Percentiles rank a stretch among this genome's conserved stretches.
Conservation (phyloP, 2,888 invertebrate species). For the Shargacucullia verbasci region DNA sequence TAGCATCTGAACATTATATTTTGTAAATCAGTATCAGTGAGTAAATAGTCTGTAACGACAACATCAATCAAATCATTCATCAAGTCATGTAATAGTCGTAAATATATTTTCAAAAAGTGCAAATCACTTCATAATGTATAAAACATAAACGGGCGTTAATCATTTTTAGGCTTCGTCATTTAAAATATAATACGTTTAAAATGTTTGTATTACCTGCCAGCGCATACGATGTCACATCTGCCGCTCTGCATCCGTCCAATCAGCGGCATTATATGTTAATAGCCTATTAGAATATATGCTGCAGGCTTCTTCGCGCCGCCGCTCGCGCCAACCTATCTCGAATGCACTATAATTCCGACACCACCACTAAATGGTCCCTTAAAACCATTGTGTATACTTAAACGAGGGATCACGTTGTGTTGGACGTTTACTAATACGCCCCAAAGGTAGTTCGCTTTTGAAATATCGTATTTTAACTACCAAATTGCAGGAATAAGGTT, state of each 20-base stretch:
- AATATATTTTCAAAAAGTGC: too few species aligned
- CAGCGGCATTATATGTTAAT: constrained; percentile 90
- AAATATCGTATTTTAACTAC: constrained; percentile 47
- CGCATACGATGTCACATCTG: constrained; percentile 78
- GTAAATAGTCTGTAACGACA: too few species aligned
- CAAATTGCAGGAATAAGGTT: constrained; percentile 36
- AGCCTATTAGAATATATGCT: constrained; percentile 88
- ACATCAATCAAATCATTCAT: too few species aligned
- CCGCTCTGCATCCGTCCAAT: constrained; percentile 89
- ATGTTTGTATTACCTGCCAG: constrained; percentile 67
- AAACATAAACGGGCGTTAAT: too few species aligned
- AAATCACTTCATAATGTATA: too few species aligned
- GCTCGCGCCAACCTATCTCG: constrained; percentile 68
- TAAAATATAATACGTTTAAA: constrained; percentile 40
- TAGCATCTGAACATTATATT: too few species aligned
- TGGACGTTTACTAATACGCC: constrained; percentile 64
- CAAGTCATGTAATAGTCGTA: too few species aligned
- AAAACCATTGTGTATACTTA: constrained; percentile 20
- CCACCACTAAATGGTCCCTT: constrained; percentile 64
- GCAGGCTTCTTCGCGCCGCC: constrained; percentile 79
- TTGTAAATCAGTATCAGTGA: too few species aligned
- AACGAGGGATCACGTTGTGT: constrained; percentile 57
- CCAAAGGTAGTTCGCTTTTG: constrained; percentile 37
- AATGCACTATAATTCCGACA: constrained; percentile 60
- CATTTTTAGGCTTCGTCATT: not conserved